Base-by-base conservation (phyloP, 2,797 vertebrate genomes). In the Mormyrops attenuatus region DNA sequence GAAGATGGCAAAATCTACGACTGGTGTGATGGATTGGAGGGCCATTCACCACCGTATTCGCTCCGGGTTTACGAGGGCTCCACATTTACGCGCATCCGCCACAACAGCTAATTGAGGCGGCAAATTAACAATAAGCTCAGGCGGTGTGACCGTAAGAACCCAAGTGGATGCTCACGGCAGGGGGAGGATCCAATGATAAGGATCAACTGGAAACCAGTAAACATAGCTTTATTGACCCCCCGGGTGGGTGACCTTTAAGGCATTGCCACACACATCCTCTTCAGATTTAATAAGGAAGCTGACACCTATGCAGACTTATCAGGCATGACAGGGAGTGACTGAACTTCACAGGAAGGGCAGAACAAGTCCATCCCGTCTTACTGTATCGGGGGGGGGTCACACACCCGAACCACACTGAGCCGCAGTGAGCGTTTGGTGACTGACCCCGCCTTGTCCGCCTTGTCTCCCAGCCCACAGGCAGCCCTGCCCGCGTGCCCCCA, bases 1-100 rank as follows among this genome's bases (percentile, higher is more conserved):
- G 92, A 93, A 94, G 94, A 94, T 91, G 91, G 89, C 93, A 93
- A 91, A 90, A 90, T 92, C 92, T 89, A 77, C 93, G 92, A 95
- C 94, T 94, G 95, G 95, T 92, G 91, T 92, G 93, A 93, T 91
- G 92, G 92, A 94, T 94, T 91, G 94, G 94, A 95, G 92, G 91
- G 92, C 92, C 92, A 91, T 77, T 26, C 89, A 90, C 89, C 4
- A 4, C 91, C 93, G 92, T 92, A 90, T 89, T 93, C 85, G 91
- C 89, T 91, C 94, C 91, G 89, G 90, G 92, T 91, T 90, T 91
- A 95, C 93, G 91, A 92, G 93, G 92, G 91, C 92, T 91, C 90
- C 90, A 91, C 88, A 92, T 94, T 94, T 93, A 93, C 91, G 92
- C 89, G 90, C 63, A 87, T 90, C 89, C 1, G 57, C 47, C 15